Percentiles rank a stretch among this genome's conserved stretches.
These are phyloP conservation scores for Caenorhabditis brenneri DNA, from an alignment of 1,140 invertebrate species.

Conservation along the genomic window DNA sequence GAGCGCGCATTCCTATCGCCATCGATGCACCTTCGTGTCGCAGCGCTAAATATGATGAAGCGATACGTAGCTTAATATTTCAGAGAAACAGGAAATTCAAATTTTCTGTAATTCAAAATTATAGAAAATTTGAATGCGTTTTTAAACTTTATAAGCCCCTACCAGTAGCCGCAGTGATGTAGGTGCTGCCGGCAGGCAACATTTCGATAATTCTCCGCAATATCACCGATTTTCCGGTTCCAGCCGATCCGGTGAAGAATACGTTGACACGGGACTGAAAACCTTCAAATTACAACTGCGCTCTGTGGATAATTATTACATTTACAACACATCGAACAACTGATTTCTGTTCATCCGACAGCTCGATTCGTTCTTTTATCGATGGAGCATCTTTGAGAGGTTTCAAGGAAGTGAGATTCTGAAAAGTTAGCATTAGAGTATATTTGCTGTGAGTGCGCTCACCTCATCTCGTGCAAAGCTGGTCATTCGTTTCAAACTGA, in stretches of 20 bases:
- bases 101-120: no score
- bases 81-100: no score
- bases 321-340: constrained; percentile 80
- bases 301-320: background rate
- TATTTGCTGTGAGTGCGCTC: background rate
- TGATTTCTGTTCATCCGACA: constrained; percentile 82
- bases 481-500: constrained; percentile 23
- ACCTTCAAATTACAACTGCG: background rate
- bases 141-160: no score
- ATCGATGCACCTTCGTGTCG: no score
- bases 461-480: constrained; percentile 14
- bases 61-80: no score
- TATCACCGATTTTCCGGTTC: constrained; percentile 91
- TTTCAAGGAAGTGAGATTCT: background rate
- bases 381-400: constrained; percentile 70
- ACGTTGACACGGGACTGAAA: constrained; percentile 78
- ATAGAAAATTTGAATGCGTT: no score
- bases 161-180: constrained; percentile 87
- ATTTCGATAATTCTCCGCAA: constrained; percentile 82
- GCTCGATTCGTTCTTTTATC: constrained; percentile 69
- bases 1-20: no score
- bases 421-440: background rate
- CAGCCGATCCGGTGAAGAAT: constrained; percentile 92
- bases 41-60: no score
- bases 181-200: constrained; percentile 86